These are phyloP conservation scores for Toxonevra muliebris DNA, from an alignment of 2,888 invertebrate species.

Conservation along the genomic window DNA sequence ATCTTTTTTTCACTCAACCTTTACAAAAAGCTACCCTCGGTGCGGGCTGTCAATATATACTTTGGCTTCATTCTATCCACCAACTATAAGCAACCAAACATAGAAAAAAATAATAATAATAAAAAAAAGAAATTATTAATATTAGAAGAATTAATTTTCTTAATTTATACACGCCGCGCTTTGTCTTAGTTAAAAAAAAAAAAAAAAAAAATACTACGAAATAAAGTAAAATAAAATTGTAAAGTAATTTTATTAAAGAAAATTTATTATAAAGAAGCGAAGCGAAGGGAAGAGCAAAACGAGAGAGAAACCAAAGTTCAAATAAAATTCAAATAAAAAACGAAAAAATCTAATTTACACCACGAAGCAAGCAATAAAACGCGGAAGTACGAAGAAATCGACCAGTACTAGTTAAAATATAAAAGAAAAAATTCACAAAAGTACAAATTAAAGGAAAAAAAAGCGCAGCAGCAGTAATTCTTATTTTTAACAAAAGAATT, in stretches of 20 bases:
- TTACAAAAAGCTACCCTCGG: conserved; percentile 59
- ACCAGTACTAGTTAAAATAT: neutral
- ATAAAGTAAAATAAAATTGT: conserved; percentile 23
- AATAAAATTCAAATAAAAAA: too few relatives aligned
- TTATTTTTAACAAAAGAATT: conserved; percentile 20
- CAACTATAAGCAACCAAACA: conserved; percentile 42
- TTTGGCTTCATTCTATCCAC: conserved; percentile 66
- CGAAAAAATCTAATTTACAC: conserved; percentile 21
- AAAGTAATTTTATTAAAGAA: conserved; percentile 12
- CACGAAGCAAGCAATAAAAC: conserved; percentile 17
- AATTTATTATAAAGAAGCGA: conserved; percentile 26
- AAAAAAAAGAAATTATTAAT: conserved; percentile 45
- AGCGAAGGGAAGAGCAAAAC: neutral
- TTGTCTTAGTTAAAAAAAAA: conserved; percentile 26
- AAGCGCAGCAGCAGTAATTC: conserved; percentile 28
- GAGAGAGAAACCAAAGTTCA: conserved; percentile 22
- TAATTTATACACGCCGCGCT: conserved; percentile 23
- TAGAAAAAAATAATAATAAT: conserved; percentile 15
- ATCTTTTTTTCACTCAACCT: conserved; percentile 18
- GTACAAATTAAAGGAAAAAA: conserved; percentile 16
- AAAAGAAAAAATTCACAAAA: conserved; percentile 14
- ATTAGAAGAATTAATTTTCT: conserved; percentile 30
- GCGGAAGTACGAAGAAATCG: conserved; percentile 18
- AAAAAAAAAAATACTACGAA: conserved; percentile 27
- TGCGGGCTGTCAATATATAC: conserved; percentile 63